These are phyloP conservation scores for Gonatopus flavifemur DNA, from an alignment of 1,140 invertebrate genomes.

Conservation along the genomic window DNA sequence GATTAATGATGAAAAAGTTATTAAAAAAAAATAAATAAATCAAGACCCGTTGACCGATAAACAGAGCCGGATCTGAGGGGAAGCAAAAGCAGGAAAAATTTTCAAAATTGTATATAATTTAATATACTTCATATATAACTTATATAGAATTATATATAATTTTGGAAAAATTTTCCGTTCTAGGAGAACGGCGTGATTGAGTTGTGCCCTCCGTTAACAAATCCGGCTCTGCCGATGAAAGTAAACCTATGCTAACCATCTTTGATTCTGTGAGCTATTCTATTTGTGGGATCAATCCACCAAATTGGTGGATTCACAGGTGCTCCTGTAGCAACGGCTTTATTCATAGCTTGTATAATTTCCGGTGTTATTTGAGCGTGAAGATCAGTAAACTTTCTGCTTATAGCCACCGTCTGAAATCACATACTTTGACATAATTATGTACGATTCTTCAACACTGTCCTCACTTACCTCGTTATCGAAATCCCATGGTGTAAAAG, in stretches of 20 bases:
- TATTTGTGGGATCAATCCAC: constrained; percentile 80
- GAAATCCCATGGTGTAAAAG: constrained; percentile 85
- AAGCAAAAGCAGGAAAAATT: no score
- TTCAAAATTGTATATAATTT: no score
- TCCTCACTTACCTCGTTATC: constrained; percentile 64
- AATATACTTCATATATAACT: no score
- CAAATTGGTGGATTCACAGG: constrained; percentile 88
- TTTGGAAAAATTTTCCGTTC: no score
- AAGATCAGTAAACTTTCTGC: constrained; percentile 66
- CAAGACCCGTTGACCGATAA: no score
- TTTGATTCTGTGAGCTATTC: constrained; percentile 65
- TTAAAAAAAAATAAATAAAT: no score
- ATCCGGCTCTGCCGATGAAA: no score
- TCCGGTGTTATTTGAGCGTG: constrained; percentile 68
- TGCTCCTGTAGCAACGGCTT: constrained; percentile 64
- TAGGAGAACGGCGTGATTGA: no score
- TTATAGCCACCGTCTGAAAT: constrained; percentile 65
- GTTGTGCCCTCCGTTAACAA: no score
- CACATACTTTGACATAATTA: neutral
- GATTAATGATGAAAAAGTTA: constrained; percentile 5
- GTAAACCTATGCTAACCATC: constrained; percentile 65
- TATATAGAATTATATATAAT: no score
- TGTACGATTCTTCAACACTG: neutral
- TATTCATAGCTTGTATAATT: constrained; percentile 65
- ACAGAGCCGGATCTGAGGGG: no score